Base-by-base conservation (phyloP, 1,140 invertebrate species). In the Drosophila grimshawi region DNA sequence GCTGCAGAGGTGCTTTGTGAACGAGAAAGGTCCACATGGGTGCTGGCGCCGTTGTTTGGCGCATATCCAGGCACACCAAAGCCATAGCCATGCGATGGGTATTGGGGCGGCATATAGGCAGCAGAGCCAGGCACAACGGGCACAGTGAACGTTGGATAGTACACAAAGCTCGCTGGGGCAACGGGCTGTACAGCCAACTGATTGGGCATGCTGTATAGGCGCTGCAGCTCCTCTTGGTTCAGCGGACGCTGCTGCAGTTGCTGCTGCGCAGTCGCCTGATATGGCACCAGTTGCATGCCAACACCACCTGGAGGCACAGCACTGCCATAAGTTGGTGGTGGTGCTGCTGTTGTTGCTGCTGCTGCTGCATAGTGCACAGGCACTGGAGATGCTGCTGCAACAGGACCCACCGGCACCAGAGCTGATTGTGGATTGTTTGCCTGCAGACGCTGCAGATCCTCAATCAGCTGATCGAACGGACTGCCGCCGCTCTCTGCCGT, bases 401-500 rank as follows among this genome's bases (percentile, higher is more conserved):
- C 78, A 0, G 81, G 88, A 41, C 88, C 88, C n/a, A 86, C 53
- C 3, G 91, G 88, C 41, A 92, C 81, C n/a, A 91, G 32, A 2
- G 91, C 82, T 29, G 83, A 76, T 71, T 88, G 90, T n/a, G 78
- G 56, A 69, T 80, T 86, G 19, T 52, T 63, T 5, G 86, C 65
- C 48, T 92, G 86, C 56, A 91, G 92, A 86, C 93, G 94, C 76
- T 93, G 93, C 46, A 94, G 93, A 76, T 94, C 94, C 39, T 94
- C 93, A 29, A 94, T 94, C 46, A 94, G 93, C 62, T 94, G 93
- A 60, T 94, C 94, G 65, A 94, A 93, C 6, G 93, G 19, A 19
- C 19, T 93, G 29, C 43, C 39, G 78, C 90, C 91, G 92, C 92
- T 37, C 33, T 93, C 78, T 4, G 48, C 3, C 5, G 71, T 33